Conservation (phyloP, 1,140 invertebrate species). For the Metopolophium dirhodum region DNA sequence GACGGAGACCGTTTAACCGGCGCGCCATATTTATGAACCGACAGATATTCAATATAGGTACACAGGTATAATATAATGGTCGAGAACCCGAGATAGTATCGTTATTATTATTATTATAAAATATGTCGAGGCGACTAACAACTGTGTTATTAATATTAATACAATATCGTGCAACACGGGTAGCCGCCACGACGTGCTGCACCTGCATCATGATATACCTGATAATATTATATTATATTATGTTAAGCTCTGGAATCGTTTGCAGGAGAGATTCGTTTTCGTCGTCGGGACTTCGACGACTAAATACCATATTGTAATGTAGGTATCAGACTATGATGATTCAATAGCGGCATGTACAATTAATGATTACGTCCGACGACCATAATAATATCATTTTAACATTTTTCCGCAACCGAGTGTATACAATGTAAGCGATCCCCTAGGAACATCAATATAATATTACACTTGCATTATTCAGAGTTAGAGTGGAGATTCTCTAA, state of each 20-base stretch:
- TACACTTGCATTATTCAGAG: neutral
- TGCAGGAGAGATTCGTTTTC: neutral
- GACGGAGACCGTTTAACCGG: neutral
- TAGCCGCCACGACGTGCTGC: neutral
- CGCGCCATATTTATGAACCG: neutral
- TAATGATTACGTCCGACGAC: neutral
- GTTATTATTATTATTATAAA: constrained; percentile 6
- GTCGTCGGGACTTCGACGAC: neutral
- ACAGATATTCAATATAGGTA: neutral
- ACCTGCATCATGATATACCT: neutral
- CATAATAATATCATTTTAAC: neutral
- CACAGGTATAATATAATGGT: neutral
- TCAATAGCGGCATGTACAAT: neutral
- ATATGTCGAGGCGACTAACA: neutral
- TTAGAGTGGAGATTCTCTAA: neutral
- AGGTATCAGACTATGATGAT: neutral
- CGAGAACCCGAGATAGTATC: neutral
- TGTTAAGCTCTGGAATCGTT: neutral
- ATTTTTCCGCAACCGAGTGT: neutral
- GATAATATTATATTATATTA: neutral
- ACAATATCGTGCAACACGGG: neutral
- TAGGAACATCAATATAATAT: neutral
- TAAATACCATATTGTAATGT: neutral
- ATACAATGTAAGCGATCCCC: neutral
- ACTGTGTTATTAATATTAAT: neutral